Evolutionary conservation across 2,113 vertebrate genomes (phyloP), one percentile per base, ranked within the genome.

Genomic region (Struthidea cinerea): DNA sequence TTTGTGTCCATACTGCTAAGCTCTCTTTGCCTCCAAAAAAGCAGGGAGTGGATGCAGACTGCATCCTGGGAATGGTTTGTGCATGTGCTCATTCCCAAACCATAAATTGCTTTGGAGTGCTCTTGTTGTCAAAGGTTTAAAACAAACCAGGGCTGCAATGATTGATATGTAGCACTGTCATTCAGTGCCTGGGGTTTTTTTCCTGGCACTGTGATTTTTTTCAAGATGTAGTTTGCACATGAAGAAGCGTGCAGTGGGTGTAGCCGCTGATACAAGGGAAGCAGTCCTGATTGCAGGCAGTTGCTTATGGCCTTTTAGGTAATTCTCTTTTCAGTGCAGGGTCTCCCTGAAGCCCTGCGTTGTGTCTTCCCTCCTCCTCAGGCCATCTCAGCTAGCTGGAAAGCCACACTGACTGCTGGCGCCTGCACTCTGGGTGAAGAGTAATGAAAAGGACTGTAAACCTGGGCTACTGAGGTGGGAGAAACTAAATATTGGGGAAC

Each of bases 101-200:
- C 0, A 0, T 33, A 50, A 73, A 42, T 86, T 74, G 42, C 63
- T 89, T 80, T 74, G 50, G 35, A 86, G 68, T 1, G 1, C 21
- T 59, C 50, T 44, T 50, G 28, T 42, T 88, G 88, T 87, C 63
- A 77, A 77, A 80, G 39, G 46, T 83, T 92, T 11, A 86, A 93
- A 80, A 19, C 26, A 69, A 69, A 16, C 22, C 60, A 46, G 32
- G 8, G 10, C 75, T 94, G 64, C 68, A 57, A 30, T 77, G 37
- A 50, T 80, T 69, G 67, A 55, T 86, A 65, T 1, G 0, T 7
- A 70, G 47, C n/a, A 16, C 5, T 84, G 87, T 70, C 9, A 8
- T 76, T 56, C 33, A 80, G 63, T 67, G 71, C 71, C 44, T 21
- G 27, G 30, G 21, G 63, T 57, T 63, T 46, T 88, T 93, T 88